A percentile compares a stretch with the other conserved stretches of the same genome.
phyloP scores from a whole-genome alignment of 2,888 invertebrate genomes.

The Incurvaria masculella region DNA sequence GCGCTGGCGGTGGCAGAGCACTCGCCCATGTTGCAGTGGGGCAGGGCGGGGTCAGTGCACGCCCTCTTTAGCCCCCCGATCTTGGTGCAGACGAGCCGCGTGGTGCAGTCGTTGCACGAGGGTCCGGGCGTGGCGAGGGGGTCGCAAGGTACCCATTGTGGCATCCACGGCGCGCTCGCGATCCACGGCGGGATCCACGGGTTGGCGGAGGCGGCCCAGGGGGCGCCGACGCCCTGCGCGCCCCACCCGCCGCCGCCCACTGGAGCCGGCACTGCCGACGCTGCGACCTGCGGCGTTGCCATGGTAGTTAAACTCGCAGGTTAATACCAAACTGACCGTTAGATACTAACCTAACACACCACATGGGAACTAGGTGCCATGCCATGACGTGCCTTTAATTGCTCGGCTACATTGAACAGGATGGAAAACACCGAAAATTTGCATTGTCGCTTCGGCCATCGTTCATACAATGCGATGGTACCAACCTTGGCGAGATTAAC shows the following conservation, averaged over 20 bases:
- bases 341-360: too few species aligned
- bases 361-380: too few species aligned
- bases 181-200: constrained; percentile 47
- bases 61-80: constrained; percentile 33
- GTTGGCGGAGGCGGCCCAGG: constrained; percentile 18
- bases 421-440: too few species aligned
- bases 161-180: constrained; percentile 35
- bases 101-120: constrained; percentile 35
- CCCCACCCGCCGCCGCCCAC: background rate
- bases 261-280: background rate
- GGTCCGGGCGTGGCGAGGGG: constrained; percentile 33
- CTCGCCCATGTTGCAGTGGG: constrained; percentile 44
- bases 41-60: constrained; percentile 38
- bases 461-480: too few species aligned
- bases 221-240: background rate
- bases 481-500: too few species aligned
- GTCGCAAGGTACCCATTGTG: constrained; percentile 26
- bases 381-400: too few species aligned
- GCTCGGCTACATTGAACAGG: too few species aligned
- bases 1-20: constrained; percentile 43
- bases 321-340: too few species aligned
- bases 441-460: too few species aligned
- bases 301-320: too few species aligned
- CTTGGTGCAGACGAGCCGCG: constrained; percentile 39
- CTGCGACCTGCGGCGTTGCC: too few species aligned